Evolutionary conservation across 53 echinoderm and acorn worm species (phyloP), one percentile per base, ranked within the genome.

Genomic region (Astropecten irregularis): DNA sequence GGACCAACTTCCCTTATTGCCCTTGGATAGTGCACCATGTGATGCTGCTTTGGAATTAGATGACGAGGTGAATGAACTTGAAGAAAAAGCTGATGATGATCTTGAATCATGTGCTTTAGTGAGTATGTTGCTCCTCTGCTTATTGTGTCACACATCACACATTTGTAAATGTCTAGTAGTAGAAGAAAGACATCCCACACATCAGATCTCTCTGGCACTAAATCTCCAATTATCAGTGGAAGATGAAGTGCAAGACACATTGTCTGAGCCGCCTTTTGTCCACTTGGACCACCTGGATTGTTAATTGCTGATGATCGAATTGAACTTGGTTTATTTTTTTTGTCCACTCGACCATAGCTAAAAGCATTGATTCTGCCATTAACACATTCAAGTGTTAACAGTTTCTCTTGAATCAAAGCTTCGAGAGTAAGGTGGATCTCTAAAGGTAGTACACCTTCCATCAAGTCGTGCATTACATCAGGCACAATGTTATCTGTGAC

Each of bases 1-100:
- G 86, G 91, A 0, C 91, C 71, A 40, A 71, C 16, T 1, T 22
- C 0, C 34, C 56, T 8, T 4, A 86, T 85, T 20, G 62, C 23
- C 2, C 62, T 1, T 4, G 76, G 60, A 49, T 91, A 91, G 47
- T 91, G 91, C 5, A 65, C 15, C 65, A 91, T 4, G 38, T 40
- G 61, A 44, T 92, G 92, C 26, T 88, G 85, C n/a, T 92, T 92
- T 0, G 92, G 92, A 3, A 69, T 81, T 13, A 88, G 50, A 64
- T 91, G 34, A 0, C 70, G 42, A 9, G 71, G 29, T 30, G 68
- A 68, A 64, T 84, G 84, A 11, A 76, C 27, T 68, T 72, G 13
- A 2, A 66, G 23, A 15, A 71, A 85, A 0, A 88, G 37, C 13
- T 51, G 9, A 53, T 88, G 88, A 39, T 92, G 92, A 27, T 92